Base-by-base conservation (phyloP, 2,113 vertebrate genomes). In the Rhea pennata region DNA sequence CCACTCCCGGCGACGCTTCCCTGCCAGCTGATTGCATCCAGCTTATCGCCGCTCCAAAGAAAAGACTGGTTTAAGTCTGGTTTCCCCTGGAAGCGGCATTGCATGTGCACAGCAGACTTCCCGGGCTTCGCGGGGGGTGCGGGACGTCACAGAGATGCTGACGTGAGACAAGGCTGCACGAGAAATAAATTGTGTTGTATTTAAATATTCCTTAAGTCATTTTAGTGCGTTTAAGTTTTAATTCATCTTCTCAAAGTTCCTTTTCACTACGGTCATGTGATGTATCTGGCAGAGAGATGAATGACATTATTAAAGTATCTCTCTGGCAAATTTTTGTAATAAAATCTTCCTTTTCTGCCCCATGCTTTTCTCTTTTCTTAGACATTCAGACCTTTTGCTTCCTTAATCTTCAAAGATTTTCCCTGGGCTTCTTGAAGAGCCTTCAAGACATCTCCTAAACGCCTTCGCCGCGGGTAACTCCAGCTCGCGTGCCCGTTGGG, bases 201-300 rank as follows among this genome's bases (percentile, higher is more conserved):
- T 98, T 97, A 98, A 98, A 97, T 98, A 97, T 98, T 98, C 97
- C 93, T 96, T 88, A 92, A 97, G 97, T 98, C 98, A 96, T 97
- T 98, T 91, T 92, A 97, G 97, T 84, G 95, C 97, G 97, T 97
- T 98, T 98, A 98, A 97, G 96, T 95, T 98, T 98, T 98, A 98
- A 98, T 98, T 98, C 97, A 97, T 98, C 97, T 97, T 93, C 97
- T 97, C 95, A 94, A 96, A 97, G 97, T 98, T 96, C 96, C 93
- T 97, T 97, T 93, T 80, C 29, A 39, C 94, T 95, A 90, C 98
- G 92, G 97, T 97, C 97, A 98, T 92, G 97, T 97, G 97, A 98
- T 40, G 71, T 81, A 73, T 98, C 96, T 98, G 98, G 98, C 98
- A 98, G 98, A 98, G 98, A 98, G 98, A 98, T 97, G 98, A 98